Evolutionary conservation across 2,797 vertebrate genomes (phyloP), one percentile per base, ranked within the genome.

Genomic region (Alectoris magna): DNA sequence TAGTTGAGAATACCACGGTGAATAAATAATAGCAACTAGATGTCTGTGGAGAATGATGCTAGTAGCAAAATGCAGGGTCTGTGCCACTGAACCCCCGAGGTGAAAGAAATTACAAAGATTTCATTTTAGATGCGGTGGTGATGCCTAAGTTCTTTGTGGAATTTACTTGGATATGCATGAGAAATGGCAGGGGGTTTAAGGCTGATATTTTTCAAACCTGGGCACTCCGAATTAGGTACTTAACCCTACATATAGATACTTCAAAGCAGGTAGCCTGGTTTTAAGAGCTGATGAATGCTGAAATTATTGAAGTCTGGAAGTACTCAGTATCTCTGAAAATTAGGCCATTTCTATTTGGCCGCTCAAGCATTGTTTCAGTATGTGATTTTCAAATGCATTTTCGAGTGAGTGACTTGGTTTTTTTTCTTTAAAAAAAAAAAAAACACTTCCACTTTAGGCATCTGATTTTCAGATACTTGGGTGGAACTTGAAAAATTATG

Each of bases 11-110:
- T 76, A 92, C 87, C 70, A 73, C 48, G 36, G 87, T 92, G 92
- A 91, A 95, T 96, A 94, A 94, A 90, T 93, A 95, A 96, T 59
- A 71, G 83, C 80, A 92, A 70, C 69, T 82, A 66, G 77, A 66
- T 63, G 44, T 79, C 76, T 91, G 70, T 14, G 10, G 67, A 85
- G 84, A 87, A 34, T 70, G 48, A 79, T 0, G 11, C 56, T 64
- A 10, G 63, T 4, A 81, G 53, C 79, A 91, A 84, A 95, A 64
- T 5, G 22, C 44, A 70, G 76, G 34, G 71, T 17, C 67, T 81
- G 43, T 84, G 76, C 79, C 73, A 53, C 2, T 36, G 82, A 94
- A 73, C 51, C 75, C 78, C 58, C n/a, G 76, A 84, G 82, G 82
- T 95, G 92, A 87, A 84, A 31, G 59, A 63, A 95, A 88, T 78